A percentile compares a stretch with the other conserved stretches of the same genome.
These are phyloP conservation scores for Vanessa atalanta DNA, from an alignment of 1,140 invertebrate species.

Conservation along the genomic window DNA sequence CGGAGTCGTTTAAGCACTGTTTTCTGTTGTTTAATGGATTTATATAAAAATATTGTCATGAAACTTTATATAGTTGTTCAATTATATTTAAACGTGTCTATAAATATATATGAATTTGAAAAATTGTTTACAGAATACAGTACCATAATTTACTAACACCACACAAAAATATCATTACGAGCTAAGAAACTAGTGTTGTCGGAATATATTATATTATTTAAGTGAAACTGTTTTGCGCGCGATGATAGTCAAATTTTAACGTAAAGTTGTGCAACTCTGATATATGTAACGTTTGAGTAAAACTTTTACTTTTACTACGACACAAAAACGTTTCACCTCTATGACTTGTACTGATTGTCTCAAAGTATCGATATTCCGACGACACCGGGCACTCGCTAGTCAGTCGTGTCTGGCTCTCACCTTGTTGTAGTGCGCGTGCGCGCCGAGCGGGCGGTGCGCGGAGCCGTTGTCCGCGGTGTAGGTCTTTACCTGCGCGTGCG, in stretches of 20 bases:
- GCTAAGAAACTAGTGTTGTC: background rate
- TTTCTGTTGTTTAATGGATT: too few relatives aligned
- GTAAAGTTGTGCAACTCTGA: too few relatives aligned
- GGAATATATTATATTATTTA: background rate
- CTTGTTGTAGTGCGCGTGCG: constrained; percentile 96
- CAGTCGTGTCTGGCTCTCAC: constrained; percentile 82
- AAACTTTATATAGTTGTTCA: background rate
- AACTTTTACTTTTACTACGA: too few relatives aligned
- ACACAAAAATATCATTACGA: background rate
- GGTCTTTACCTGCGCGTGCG: constrained; percentile 89
- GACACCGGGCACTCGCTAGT: constrained; percentile 7
- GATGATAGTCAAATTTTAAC: too few relatives aligned
- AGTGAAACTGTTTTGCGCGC: background rate
- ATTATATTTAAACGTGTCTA: background rate
- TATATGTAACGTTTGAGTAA: too few relatives aligned
- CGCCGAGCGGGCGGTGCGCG: constrained; percentile 82
- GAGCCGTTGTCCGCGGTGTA: constrained; percentile 97
- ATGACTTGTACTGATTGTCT: too few relatives aligned
- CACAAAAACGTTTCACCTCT: too few relatives aligned
- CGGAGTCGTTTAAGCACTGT: too few relatives aligned
- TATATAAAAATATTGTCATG: too few relatives aligned
- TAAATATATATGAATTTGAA: background rate
- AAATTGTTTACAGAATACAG: background rate
- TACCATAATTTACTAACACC: background rate
- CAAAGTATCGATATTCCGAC: too few relatives aligned